Evolutionary conservation across 2,113 vertebrate species (phyloP), one percentile per base, ranked within the genome.

Genomic region (Sylvia atricapilla): DNA sequence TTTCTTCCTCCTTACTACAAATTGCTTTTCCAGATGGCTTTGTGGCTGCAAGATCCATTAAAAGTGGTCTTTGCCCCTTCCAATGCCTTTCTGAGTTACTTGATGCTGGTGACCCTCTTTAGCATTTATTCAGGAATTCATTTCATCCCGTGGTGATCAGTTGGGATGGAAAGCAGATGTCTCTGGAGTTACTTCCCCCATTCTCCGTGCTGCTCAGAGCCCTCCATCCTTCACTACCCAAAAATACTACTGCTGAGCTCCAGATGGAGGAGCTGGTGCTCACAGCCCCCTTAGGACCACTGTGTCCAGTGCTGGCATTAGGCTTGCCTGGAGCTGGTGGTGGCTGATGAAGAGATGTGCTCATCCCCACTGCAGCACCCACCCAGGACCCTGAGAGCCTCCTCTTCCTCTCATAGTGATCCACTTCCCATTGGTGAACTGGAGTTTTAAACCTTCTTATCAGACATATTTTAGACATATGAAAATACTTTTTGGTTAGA

Each of bases 91-190:
- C 33, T 53, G 70, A 90, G 70, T 62, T 31, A 43, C 59, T 67
- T 31, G 43, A 80, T 78, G 64, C 52, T 81, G 22, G 49, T 63
- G 76, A 95, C 81, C 62, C 59, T 67, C n/a, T 83, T 89, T 24
- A 90, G 50, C 64, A n/a, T 84, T 90, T 80, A 60, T 33, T 73
- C 85, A 89, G 76, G 92, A 95, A 89, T 93, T 81, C 37, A 23
- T 67, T 94, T 85, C 35, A 47, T 55, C 60, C 78, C 18, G 0
- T 59, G 74, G 56, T 1, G 7, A 70, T 73, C 43, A 52, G 33
- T 7, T 64, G 33, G 70, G 80, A 93, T 77, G 55, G n/a, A 79
- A 94, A 94, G 74, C 92, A 95, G 87, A 96, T 85, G 84, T 41
- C 74, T 83, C 69, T 6, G 1, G 35, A 62, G 27, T 70, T 55